Base-by-base conservation (phyloP, 2,888 invertebrate species). In the Caenorhabditis auriculariae region DNA sequence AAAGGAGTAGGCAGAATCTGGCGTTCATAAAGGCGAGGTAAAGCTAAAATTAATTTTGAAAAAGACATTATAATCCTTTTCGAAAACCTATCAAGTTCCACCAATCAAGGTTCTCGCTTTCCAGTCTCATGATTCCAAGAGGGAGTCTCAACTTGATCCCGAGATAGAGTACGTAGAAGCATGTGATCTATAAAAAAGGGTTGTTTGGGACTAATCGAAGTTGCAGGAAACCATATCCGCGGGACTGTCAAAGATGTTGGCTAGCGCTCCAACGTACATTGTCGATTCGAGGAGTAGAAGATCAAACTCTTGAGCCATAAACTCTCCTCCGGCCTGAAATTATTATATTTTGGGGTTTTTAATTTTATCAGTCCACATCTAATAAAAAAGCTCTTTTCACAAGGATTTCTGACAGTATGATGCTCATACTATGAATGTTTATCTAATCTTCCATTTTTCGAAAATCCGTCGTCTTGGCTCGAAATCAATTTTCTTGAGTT, bases 231-330 rank as follows among this genome's bases (percentile, higher is more conserved):
- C 67, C 45, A 48, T 28, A 38, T 68, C 68, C 3, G 52, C 59
- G 0, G 68, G 64, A 9, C 55, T 55, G 41, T 68, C 50, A 23
- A 72, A 75, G 29, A 88, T 81, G 3, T 89, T 89, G 19, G 90
- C 88, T n/a, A 89, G 84, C 15, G 90, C 78, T 43, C 88, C 84
- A 26, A 88, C 86, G 27, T 90, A 81, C 75, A 89, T 87, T 29
- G 90, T 90, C 48, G 87, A 86, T 83, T 90, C 90, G 60, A 90
- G 81, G 28, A 90, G 83, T 32, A 90, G 84, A 59, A 87, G 86
- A 82, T 90, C 90, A 87, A 88, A 89, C 82, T 89, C 88, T 74
- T 87, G 88, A 85, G 86, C 87, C 76, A 89, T 85, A 82, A 90
- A 90, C 45, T 87, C 87, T 82, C 89, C 88, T 17, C 89, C 89